phyloP scores from a whole-genome alignment of 2,113 vertebrate genomes.

The Carettochelys insculpta region DNA sequence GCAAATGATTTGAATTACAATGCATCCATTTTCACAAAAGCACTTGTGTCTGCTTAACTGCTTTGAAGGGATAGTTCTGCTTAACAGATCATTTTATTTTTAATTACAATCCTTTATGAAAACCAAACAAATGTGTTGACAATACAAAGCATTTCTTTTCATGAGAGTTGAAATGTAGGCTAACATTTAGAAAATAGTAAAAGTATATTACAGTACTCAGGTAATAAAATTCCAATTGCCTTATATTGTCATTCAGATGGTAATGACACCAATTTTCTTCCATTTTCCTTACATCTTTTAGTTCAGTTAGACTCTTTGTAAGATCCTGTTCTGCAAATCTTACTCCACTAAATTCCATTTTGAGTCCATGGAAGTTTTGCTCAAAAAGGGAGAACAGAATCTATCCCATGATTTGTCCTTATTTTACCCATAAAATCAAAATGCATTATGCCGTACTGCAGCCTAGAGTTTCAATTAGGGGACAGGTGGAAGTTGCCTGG shows the following conservation, averaged over 20 bases:
- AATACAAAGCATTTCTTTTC: conserved; percentile 52
- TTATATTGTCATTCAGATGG: conserved; percentile 15
- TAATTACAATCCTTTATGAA: conserved; percentile 67
- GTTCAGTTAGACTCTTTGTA: conserved; percentile 52
- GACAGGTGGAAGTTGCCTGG: background rate
- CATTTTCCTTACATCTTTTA: conserved; percentile 12
- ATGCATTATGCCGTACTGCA: conserved; percentile 3
- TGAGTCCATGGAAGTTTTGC: conserved; percentile 55
- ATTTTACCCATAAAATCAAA: conserved; percentile 13
- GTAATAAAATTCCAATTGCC: conserved; percentile 61
- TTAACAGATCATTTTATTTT: conserved; percentile 67
- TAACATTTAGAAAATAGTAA: conserved; percentile 26
- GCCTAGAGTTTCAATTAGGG: conserved; percentile 4
- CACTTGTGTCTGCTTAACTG: conserved; percentile 50
- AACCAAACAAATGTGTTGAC: conserved; percentile 58
- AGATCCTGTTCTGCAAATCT: conserved; percentile 46
- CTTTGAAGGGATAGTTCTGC: conserved; percentile 53
- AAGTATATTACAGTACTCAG: conserved; percentile 28
- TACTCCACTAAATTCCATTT: conserved; percentile 52
- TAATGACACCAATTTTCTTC: conserved; percentile 35
- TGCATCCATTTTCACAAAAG: conserved; percentile 2
- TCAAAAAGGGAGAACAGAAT: conserved; percentile 55
- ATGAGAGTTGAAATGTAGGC: conserved; percentile 24
- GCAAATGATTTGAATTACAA: conserved; percentile 47
- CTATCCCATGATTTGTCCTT: conserved; percentile 21